Evolutionary conservation across 2,888 invertebrate species (phyloP), one percentile per base, ranked within the genome.

Genomic region (Apamea epomidion): DNA sequence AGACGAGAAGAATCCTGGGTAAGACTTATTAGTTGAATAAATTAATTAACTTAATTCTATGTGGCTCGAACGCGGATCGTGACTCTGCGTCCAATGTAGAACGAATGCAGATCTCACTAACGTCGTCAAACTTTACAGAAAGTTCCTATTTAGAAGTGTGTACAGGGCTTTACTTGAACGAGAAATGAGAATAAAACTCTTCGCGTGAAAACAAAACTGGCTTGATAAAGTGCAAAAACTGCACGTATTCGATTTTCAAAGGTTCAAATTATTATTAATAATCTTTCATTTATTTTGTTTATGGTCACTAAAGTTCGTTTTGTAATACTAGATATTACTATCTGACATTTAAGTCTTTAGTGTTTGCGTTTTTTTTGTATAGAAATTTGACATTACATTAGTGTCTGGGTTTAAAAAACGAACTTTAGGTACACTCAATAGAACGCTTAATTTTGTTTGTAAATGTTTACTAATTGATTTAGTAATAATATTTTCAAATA

Each of bases 1-100:
- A 2, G 12, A 16, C 14, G 25, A 29, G 37, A 8, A 45, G 32
- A 74, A 21, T 67, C 74, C 45, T 18, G 25, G 14, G 18, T n/a
- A 37, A 71, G 71, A 71, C 48, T 71, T n/a, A 80, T 51, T 64
- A 68, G 16, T 37, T 18, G 62, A 74, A 67, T 79, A 71, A 71
- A 62, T 68, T 0, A 42, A 74, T 42, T 45, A 74, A 68, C 37
- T 54, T 62, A 60, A 70, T 83, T 71, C 1, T 37, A 74, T 84
- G 60, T 29, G 25, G 16, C 21, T 58, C 37, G 45, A 54, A 64
- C 32, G 16, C 16, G 8, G 32, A 54, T 65, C 78, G n/a, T 32
- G 69, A n/a, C n/a, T n/a, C 21, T 51, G 25, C 29, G 48, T 48
- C 16, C 29, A 70, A 64, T 81, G 32, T 29, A 58, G 45, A 60